Conservation (phyloP, 2,113 vertebrate species). For the Tapirus terrestris region DNA sequence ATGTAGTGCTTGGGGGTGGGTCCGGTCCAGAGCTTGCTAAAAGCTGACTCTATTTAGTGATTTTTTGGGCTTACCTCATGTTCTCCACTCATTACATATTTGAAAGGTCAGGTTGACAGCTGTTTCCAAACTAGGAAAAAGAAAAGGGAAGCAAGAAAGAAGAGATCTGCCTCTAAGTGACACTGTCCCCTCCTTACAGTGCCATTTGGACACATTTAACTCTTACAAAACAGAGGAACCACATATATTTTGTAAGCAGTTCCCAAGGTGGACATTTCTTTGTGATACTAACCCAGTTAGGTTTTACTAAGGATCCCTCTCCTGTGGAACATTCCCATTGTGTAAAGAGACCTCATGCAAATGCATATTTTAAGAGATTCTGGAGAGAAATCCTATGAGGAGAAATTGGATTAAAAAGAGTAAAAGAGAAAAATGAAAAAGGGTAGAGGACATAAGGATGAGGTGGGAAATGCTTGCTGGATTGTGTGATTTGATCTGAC, state of each 20-base stretch:
- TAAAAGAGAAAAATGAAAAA: background rate
- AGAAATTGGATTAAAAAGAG: background rate
- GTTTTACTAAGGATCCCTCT: background rate
- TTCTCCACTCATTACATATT: background rate
- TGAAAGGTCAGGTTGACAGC: background rate
- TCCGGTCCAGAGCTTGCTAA: background rate
- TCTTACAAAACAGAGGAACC: background rate
- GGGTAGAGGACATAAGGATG: background rate
- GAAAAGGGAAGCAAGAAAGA: background rate
- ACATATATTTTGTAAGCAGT: background rate
- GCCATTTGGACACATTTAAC: background rate
- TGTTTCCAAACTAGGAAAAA: background rate
- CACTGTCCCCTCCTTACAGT: background rate
- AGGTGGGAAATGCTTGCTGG: background rate
- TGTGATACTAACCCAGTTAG: background rate
- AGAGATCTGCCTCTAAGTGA: background rate
- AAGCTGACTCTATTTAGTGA: background rate
- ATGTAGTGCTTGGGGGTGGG: background rate
- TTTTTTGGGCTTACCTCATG: background rate
- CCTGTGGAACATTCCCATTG: background rate
- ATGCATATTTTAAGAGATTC: constrained; percentile 22
- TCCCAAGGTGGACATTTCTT: background rate
- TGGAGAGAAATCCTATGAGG: background rate
- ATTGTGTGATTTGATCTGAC: background rate
- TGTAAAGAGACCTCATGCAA: constrained; percentile 24